Evolutionary conservation across 1,140 invertebrate genomes (phyloP), one percentile per base, ranked within the genome.

Genomic region (Brachionus plicatilis): DNA sequence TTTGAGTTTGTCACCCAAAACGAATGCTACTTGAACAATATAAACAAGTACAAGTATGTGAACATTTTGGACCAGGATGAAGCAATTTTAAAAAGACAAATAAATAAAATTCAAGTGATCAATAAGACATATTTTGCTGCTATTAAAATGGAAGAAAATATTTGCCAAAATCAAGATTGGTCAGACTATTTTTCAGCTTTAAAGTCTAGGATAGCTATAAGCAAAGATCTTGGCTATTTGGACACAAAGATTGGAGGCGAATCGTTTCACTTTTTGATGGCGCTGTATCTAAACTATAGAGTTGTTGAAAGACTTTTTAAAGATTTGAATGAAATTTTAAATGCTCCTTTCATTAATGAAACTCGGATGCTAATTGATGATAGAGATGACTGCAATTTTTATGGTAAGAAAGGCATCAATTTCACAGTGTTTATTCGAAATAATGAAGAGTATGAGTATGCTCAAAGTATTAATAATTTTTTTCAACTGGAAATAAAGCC

Each of bases 1-100:
- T 72, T 72, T 72, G 68, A 72, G 17, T 72, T 41, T 41, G 33
- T 72, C 17, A 72, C 68, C n/a, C 68, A 72, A 43, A 72, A 72
- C 17, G 68, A 72, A 43, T 72, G 68, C 9, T 72, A 43, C 41
- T 47, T 72, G 33, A 72, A 37, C 17, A 41, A 72, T 43, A 72
- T 72, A 3, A 43, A 72, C 68, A 72, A 72, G 68, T 72, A 45
- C 37, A 72, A 43, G n/a, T 43, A 72, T 43, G 41, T 72, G 8
- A 43, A 37, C 14, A 41, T 72, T 17, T 20, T 72, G 17, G 68
- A 72, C 17, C 68, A 72, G 43, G 68, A 72, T 20, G 68, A 72
- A 43, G 41, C 68, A 41, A 43, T 72, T 72, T 33, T 72, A 17
- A 37, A 72, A 43, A 41, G 68, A 72, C 14, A 72, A 43, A 20